A percentile compares a stretch with the other conserved stretches of the same genome.
These are phyloP conservation scores for Brachyopa scutellaris DNA, from an alignment of 2,888 invertebrate genomes.

Conservation along the genomic window DNA sequence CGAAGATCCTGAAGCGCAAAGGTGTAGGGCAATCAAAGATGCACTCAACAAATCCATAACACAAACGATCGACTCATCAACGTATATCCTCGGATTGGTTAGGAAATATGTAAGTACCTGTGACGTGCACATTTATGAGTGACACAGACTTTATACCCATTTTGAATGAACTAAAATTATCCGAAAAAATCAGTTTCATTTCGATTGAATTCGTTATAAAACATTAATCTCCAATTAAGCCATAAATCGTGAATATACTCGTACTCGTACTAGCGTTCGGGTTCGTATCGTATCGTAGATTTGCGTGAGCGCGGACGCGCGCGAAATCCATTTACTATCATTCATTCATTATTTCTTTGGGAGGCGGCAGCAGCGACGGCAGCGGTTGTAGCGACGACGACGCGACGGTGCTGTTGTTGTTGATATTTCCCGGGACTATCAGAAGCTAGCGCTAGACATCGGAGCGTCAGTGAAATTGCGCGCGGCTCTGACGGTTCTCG, in stretches of 20 bases:
- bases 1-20: conserved; percentile 12
- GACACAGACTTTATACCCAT: background rate
- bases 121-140: background rate
- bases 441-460: conserved; percentile 55
- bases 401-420: conserved; percentile 10
- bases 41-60: conserved; percentile 16
- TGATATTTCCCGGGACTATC: conserved; percentile 54
- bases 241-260: background rate
- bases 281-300: background rate
- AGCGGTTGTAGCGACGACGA: background rate
- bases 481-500: conserved; percentile 32
- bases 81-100: conserved; percentile 6
- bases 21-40: conserved; percentile 17
- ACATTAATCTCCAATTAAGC: background rate
- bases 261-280: no score
- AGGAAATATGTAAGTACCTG: conserved; percentile 41
- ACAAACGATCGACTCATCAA: background rate
- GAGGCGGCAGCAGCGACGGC: no score
- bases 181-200: background rate
- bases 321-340: conserved; percentile 43
- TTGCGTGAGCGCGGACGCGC: conserved; percentile 9
- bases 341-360: conserved; percentile 56
- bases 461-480: conserved; percentile 59
- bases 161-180: background rate
- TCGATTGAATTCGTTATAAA: background rate